Base-by-base conservation (phyloP, 2,888 invertebrate species). In the Asteroscopus sphinx region DNA sequence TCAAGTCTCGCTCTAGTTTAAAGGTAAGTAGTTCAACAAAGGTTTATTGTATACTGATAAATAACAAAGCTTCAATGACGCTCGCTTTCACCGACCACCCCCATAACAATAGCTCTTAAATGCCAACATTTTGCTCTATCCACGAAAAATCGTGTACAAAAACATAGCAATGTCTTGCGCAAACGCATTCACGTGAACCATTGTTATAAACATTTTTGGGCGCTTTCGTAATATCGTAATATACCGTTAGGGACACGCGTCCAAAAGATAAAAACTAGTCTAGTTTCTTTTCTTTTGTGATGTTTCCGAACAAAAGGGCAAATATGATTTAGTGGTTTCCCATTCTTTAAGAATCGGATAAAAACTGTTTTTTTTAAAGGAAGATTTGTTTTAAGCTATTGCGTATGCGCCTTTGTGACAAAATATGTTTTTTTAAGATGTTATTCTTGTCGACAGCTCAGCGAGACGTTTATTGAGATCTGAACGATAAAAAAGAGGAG, bases 61-160 rank as follows among this genome's bases (percentile, higher is more conserved):
- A 71, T 63, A 76, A 73, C 72, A 73, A 73, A 74, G 74, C 51
- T 52, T 66, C 72, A 79, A 79, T 75, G 68, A 68, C 64, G 53
- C 59, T 80, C 85, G 87, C 91, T 92, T 93, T 92, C 92, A 85
- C 92, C 82, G 88, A 84, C 92, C 93, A 92, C 92, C 91, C 90
- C 73, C 73, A 54, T 66, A 78, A 87, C 87, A 89, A 87, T 81
- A 67, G 74, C 68, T 73, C 68, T 61, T 71, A 82, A 84, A 86
- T 82, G 81, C 82, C 83, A 83, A 83, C 81, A 81, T 79, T 85
- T 81, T 79, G 79, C 72, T 79, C 75, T 85, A 81, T 86, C 83
- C 86, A 90, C 86, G 86, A 87, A 88, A 85, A 86, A 81, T 87
- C 88, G 88, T 88, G 86, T 80, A 90, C 86, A 91, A 88, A 87